Base-by-base conservation (phyloP, 2,888 invertebrate species). In the Drosophila subsilvestris region DNA sequence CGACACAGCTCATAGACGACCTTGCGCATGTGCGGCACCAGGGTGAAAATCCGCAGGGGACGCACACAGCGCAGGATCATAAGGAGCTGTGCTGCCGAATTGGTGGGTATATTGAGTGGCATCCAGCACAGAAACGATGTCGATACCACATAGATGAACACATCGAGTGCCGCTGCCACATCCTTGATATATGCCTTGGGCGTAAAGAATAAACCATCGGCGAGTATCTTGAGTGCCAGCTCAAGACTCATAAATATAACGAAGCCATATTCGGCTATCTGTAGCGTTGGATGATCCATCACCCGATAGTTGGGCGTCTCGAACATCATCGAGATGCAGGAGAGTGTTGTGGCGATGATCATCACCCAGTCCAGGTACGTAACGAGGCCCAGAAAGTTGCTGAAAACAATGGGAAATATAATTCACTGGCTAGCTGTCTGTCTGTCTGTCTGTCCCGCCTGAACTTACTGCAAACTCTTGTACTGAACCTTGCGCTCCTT, bases 301-400 rank as follows among this genome's bases (percentile, higher is more conserved):
- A 99, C 97, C 67, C 99, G 94, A 89, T 96, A 96, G 60, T 95
- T 95, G 0, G 99, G 99, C 0, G 98, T 99, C 93, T 99, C 99
- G 90, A 99, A 98, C 96, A 99, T 98, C 99, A 99, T 99, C 0
- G 99, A 99, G 57, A 98, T 95, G 91, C 99, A 99, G 0, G 99
- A 99, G 12, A 99, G 93, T 0, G 99, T 98, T 0, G 99, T 99
- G 55, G 98, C 97, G 91, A 97, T 96, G 76, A 99, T 99, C 99
- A 99, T 99, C 0, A 98, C 96, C 99, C 99, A 99, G 92, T 99
- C 99, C 90, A 99, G 93, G 91, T 99, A 99, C 0, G 99, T 98
- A 18, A 99, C 99, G 68, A 99, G 93, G 0, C 99, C 99, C 44
- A 99, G 93, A 90, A 99, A 96, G 91, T 99, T 99, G 90, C 99